phyloP scores from a whole-genome alignment of 2,797 vertebrate species.

The Sebastes miniatus region DNA sequence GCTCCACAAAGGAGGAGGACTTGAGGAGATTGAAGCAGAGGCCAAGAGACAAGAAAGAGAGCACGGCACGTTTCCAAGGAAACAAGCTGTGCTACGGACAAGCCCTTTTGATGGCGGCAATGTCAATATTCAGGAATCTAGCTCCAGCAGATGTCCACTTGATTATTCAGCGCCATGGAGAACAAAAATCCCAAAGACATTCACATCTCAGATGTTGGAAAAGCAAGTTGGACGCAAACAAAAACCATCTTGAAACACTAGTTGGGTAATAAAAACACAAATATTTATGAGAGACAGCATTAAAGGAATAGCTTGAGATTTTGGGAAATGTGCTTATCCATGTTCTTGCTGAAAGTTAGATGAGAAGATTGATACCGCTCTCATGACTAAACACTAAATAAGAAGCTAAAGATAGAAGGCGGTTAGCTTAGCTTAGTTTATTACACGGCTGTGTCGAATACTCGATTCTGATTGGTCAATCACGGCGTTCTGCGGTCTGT shows the following conservation, averaged over 20 bases:
- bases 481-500: no score
- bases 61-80: constrained; percentile 67
- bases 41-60: constrained; percentile 28
- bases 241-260: not conserved
- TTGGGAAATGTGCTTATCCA: not conserved
- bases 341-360: not conserved
- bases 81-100: constrained; percentile 52
- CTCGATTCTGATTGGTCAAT: no score
- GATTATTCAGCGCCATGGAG: constrained; percentile 20
- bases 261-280: not conserved
- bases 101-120: constrained; percentile 28
- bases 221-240: not conserved
- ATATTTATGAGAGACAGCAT: not conserved
- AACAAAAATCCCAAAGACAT: not conserved
- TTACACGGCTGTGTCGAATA: no score
- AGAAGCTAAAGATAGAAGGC: not conserved
- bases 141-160: constrained; percentile 32
- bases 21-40: constrained; percentile 56
- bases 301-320: not conserved
- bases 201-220: not conserved
- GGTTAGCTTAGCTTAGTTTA: not conserved
- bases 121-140: constrained; percentile 37
- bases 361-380: not conserved
- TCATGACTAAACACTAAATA: not conserved
- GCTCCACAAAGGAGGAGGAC: constrained; percentile 19